phyloP scores from a whole-genome alignment of 2,113 vertebrate species.

The Deroptyus accipitrinus region DNA sequence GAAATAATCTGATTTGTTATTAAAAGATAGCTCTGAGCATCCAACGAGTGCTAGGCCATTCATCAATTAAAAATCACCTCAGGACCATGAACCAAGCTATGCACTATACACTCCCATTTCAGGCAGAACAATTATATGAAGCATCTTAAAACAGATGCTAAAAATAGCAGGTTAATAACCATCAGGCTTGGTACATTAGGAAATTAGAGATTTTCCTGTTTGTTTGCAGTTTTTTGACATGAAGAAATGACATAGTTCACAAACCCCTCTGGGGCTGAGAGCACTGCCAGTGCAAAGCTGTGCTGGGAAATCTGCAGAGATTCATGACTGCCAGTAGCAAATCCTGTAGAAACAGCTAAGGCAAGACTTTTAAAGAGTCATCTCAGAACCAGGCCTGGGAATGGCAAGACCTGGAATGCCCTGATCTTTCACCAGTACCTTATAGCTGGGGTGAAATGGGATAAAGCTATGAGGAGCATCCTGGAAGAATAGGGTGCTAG shows the following conservation, averaged over 20 bases:
- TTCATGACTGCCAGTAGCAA: not conserved
- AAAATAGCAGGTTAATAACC: not conserved
- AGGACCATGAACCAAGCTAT: not conserved
- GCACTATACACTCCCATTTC: not conserved
- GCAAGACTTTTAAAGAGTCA: not conserved
- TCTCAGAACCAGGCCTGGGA: not conserved
- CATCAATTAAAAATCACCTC: not conserved
- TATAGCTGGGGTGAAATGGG: not conserved
- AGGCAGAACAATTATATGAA: not conserved
- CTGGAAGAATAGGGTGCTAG: not conserved
- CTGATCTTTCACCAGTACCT: not conserved
- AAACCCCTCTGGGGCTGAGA: not conserved
- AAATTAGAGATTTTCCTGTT: not conserved
- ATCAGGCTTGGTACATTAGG: not conserved
- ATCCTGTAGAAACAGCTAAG: not conserved
- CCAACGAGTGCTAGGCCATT: accelerated
- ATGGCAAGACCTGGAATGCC: not conserved
- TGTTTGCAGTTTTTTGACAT: not conserved
- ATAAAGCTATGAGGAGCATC: not conserved
- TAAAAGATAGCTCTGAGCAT: not conserved
- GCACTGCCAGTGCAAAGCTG: not conserved
- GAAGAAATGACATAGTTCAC: not conserved
- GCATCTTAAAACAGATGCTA: not conserved
- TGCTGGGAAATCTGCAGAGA: not conserved
- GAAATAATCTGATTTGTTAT: not conserved